These are phyloP conservation scores for Picathartes gymnocephalus DNA, from an alignment of 2,113 vertebrate genomes.

Conservation along the genomic window DNA sequence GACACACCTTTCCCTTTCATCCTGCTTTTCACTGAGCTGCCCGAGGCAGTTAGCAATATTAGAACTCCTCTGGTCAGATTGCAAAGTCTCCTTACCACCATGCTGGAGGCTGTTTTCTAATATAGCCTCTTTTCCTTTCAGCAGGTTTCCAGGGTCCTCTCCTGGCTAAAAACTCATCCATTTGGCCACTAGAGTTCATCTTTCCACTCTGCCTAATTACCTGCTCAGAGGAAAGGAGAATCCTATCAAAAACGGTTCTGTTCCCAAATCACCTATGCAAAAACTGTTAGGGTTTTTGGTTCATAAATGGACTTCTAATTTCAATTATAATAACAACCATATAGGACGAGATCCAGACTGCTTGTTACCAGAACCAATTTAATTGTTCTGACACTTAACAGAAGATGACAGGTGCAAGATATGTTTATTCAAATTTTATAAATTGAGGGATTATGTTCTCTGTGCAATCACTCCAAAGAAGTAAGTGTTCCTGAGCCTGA, in stretches of 20 bases:
- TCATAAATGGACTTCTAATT: background rate
- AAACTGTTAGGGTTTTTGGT: background rate
- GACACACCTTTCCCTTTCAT: background rate
- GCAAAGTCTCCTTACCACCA: background rate
- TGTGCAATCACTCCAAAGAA: background rate
- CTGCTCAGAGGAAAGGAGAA: background rate
- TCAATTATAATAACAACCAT: background rate
- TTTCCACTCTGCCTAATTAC: fast-evolving
- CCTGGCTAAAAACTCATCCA: background rate
- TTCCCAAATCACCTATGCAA: background rate
- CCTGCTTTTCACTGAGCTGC: background rate
- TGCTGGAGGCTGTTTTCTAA: background rate
- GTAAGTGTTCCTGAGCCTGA: background rate
- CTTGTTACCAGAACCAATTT: background rate
- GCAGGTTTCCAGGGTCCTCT: background rate
- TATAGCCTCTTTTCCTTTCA: background rate
- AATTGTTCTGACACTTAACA: background rate
- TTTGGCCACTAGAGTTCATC: background rate
- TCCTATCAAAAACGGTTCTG: background rate
- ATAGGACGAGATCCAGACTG: background rate
- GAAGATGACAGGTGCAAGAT: background rate
- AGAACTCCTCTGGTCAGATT: background rate
- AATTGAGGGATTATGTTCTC: background rate
- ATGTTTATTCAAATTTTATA: background rate
- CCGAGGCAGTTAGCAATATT: background rate